These are phyloP conservation scores for Lasioglossum calceatum DNA, from an alignment of 2,888 invertebrate species.

Conservation along the genomic window DNA sequence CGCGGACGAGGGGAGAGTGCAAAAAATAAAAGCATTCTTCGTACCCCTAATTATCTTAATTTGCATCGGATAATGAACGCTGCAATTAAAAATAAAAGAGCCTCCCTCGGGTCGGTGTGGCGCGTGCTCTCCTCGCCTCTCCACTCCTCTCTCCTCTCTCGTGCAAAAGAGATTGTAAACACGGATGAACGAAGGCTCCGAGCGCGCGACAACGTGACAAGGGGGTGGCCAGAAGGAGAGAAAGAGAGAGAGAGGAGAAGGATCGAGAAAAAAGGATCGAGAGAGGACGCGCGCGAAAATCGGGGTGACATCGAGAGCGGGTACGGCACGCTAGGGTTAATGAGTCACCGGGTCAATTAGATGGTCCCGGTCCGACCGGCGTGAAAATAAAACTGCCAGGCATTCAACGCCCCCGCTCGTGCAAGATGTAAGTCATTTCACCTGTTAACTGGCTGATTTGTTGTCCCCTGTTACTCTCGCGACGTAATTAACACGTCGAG, in stretches of 20 bases:
- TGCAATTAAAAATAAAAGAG: constrained; percentile 67
- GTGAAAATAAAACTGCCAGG: constrained; percentile 19
- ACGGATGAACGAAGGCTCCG: constrained; percentile 39
- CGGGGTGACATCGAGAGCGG: constrained; percentile 34
- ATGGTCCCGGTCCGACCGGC: background rate
- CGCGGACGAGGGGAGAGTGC: background rate
- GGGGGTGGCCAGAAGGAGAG: background rate
- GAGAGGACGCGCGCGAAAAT: constrained; percentile 47
- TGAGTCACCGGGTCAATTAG: constrained; percentile 63
- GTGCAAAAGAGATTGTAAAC: constrained; percentile 51
- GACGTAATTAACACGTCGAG: background rate
- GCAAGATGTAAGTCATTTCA: background rate
- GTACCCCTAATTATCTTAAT: constrained; percentile 74
- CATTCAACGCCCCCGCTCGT: background rate
- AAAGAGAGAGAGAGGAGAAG: background rate
- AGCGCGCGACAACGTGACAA: constrained; percentile 20
- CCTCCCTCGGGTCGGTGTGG: background rate
- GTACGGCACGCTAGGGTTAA: constrained; percentile 50
- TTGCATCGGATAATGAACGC: constrained; percentile 74
- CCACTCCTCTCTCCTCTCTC: background rate
- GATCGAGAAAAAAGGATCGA: constrained; percentile 34
- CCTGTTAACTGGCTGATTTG: background rate
- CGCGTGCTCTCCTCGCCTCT: background rate
- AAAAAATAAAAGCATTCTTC: constrained; percentile 70
- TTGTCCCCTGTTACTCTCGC: background rate